phyloP scores from a whole-genome alignment of 1,140 invertebrate species.

The Megalonaias nervosa region DNA sequence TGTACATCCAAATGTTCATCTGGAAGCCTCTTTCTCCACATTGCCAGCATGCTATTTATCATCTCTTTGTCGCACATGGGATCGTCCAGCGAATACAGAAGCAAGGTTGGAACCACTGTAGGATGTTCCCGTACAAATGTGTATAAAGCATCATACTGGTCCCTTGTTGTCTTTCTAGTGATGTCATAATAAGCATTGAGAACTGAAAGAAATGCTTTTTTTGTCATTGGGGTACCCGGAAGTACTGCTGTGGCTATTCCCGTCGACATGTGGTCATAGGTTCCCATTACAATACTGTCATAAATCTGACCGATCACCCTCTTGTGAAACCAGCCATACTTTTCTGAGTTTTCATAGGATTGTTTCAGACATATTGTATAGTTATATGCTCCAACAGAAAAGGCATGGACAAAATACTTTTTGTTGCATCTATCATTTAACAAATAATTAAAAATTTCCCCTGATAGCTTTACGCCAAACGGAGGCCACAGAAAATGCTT shows the following conservation, averaged over 20 bases:
- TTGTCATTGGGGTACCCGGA: slow-evolving; percentile 15
- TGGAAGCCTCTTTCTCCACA: slow-evolving; percentile 24
- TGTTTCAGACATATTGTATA: slow-evolving; percentile 35
- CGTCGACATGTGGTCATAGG: slow-evolving; percentile 43
- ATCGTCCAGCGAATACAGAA: slow-evolving; percentile 42
- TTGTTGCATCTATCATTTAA: slow-evolving; percentile 11
- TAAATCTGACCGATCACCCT: slow-evolving; percentile 45
- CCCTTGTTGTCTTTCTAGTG: slow-evolving; percentile 34
- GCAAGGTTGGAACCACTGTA: slow-evolving; percentile 34
- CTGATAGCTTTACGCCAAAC: slow-evolving; percentile 22
- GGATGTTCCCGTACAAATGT: slow-evolving; percentile 35
- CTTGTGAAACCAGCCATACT: slow-evolving; percentile 32
- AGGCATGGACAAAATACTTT: slow-evolving; percentile 43
- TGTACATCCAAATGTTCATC: slow-evolving; percentile 23
- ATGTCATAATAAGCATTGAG: slow-evolving; percentile 35
- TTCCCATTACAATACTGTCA: slow-evolving; percentile 50
- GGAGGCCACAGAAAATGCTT: slow-evolving; percentile 48
- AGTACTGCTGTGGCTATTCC: slow-evolving; percentile 33
- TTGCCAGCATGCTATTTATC: slow-evolving; percentile 29
- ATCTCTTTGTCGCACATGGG: slow-evolving; percentile 40
- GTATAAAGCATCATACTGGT: slow-evolving; percentile 39
- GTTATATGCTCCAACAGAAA: slow-evolving; percentile 49
- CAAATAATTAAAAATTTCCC: slow-evolving; percentile 34
- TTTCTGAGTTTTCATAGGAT: background rate
- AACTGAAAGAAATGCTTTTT: slow-evolving; percentile 16